phyloP scores from a whole-genome alignment of 2,797 vertebrate genomes.

The Psittacula derbiana region DNA sequence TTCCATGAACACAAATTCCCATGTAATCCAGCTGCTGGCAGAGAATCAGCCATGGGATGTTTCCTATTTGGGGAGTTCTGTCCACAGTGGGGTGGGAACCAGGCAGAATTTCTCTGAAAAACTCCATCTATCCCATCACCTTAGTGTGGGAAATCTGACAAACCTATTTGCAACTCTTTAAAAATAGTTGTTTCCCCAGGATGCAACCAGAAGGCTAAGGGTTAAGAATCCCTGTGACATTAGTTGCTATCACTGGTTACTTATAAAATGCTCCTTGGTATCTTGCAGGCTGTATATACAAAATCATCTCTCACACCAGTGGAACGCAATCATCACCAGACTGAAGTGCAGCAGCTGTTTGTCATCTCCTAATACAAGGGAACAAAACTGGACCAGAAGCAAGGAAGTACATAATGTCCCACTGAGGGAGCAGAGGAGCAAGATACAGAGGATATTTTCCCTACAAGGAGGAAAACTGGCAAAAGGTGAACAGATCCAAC shows the following conservation, averaged over 20 bases:
- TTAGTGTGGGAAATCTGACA: background rate
- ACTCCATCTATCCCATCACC: background rate
- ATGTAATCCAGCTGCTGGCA: constrained; percentile 5
- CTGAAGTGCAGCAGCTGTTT: background rate
- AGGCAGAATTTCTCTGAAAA: background rate
- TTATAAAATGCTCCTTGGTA: background rate
- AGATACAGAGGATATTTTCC: background rate
- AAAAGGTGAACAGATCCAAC: background rate
- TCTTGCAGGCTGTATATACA: background rate
- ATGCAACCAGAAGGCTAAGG: background rate
- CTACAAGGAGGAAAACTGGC: background rate
- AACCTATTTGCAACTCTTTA: background rate
- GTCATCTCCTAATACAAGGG: background rate
- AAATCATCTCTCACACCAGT: constrained; percentile 6
- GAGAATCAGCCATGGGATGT: background rate
- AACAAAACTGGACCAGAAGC: background rate
- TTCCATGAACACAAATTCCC: background rate
- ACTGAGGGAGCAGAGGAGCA: background rate
- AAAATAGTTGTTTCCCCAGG: background rate
- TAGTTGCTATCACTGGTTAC: background rate
- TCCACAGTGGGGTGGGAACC: background rate
- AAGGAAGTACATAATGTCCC: background rate
- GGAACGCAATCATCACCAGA: background rate
- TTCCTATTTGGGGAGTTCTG: background rate
- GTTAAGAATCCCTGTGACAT: background rate